A percentile compares a stretch with the other conserved stretches of the same genome.
Evolutionary conservation across 2,797 vertebrate genomes (phyloP).

Genomic region (Pogonophryne albipinna): DNA sequence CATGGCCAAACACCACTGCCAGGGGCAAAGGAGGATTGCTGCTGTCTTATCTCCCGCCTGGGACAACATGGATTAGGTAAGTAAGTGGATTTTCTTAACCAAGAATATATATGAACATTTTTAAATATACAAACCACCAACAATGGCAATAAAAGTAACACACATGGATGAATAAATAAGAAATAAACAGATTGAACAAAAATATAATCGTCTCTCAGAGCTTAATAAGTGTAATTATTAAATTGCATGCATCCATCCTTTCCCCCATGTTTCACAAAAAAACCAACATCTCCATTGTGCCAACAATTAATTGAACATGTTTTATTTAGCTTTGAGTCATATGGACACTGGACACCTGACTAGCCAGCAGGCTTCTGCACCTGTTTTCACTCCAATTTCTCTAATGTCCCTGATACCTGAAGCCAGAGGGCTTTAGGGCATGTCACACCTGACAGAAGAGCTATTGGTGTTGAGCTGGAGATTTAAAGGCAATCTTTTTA

Average conservation of each 20-base stretch:
- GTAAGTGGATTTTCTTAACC: background rate
- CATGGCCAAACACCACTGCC: background rate
- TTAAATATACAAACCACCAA: background rate
- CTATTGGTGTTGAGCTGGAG: conserved; percentile 63
- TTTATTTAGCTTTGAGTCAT: conserved; percentile 65
- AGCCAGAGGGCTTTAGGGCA: conserved; percentile 57
- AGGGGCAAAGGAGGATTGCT: background rate
- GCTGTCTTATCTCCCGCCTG: background rate
- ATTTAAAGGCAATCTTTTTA: conserved; percentile 76
- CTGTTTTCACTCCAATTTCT: conserved; percentile 60
- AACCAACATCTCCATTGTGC: conserved; percentile 4
- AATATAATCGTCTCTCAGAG: background rate
- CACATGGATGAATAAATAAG: background rate
- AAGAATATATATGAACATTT: background rate
- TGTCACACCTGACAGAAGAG: conserved; percentile 58
- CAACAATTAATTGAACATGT: conserved; percentile 52
- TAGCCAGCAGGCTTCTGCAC: conserved; percentile 67
- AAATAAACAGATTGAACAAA: background rate
- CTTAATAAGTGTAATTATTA: background rate
- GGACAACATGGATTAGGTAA: background rate
- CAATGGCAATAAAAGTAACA: background rate
- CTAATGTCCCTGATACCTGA: conserved; percentile 62
- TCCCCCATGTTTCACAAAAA: background rate
- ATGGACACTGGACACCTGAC: conserved; percentile 68
- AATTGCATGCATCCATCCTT: background rate